Conservation (phyloP, 2,113 vertebrate genomes). For the Rutilus rutilus region DNA sequence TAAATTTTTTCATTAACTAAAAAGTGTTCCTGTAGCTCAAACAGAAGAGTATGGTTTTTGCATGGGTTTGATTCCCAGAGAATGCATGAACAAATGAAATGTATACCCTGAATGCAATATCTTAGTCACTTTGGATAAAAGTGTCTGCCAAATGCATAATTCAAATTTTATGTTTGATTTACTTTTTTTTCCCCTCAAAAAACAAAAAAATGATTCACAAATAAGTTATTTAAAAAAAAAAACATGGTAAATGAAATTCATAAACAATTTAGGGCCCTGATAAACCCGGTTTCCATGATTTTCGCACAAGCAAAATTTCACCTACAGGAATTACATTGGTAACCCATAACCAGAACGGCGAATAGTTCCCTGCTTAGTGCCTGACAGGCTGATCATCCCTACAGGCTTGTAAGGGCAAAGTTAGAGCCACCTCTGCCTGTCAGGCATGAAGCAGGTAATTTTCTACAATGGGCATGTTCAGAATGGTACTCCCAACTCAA, state of each 20-base stretch:
- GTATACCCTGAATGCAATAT: too few relatives aligned
- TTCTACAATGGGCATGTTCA: background rate
- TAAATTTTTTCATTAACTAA: background rate
- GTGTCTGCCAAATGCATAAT: background rate
- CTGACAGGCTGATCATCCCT: background rate
- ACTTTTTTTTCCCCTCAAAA: too few relatives aligned
- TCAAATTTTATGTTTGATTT: background rate
- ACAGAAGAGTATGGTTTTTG: background rate
- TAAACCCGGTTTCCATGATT: background rate
- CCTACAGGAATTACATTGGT: background rate
- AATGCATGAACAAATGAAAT: too few relatives aligned
- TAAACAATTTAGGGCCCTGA: background rate
- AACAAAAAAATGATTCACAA: background rate
- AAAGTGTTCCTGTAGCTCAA: background rate
- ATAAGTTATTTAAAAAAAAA: background rate
- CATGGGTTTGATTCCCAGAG: too few relatives aligned
- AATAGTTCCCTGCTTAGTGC: background rate
- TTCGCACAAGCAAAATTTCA: background rate
- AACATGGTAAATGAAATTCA: background rate
- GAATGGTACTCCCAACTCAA: background rate
- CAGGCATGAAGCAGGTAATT: background rate
- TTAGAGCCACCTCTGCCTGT: background rate
- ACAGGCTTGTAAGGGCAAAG: background rate
- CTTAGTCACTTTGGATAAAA: too few relatives aligned
- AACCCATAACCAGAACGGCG: background rate